Evolutionary conservation across 2,888 invertebrate genomes (phyloP).

Genomic region (Dinocampus coccinellae): DNA sequence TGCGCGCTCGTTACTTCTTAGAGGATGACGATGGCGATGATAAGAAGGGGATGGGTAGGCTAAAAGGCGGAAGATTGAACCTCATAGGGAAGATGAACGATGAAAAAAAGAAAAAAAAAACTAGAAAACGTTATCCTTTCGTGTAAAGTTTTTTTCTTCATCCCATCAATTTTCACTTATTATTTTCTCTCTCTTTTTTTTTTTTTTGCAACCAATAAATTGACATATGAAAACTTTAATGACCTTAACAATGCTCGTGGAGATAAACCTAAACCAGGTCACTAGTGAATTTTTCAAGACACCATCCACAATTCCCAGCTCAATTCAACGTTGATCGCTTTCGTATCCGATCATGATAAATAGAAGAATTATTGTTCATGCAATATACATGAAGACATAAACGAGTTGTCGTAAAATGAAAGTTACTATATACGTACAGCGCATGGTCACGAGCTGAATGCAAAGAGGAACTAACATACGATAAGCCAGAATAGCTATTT

Average conservation of each 20-base stretch:
- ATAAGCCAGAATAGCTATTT: conserved; percentile 1
- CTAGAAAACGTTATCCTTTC: neutral
- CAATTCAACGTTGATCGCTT: conserved; percentile 9
- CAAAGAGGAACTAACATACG: neutral
- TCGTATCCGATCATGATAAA: conserved; percentile 17
- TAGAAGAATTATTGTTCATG: conserved; percentile 29
- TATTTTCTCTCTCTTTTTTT: too few relatives aligned
- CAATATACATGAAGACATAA: conserved; percentile 25
- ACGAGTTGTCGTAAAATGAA: conserved; percentile 26
- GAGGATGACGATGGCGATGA: conserved; percentile 32
- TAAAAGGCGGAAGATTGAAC: conserved; percentile 7
- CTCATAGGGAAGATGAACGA: neutral
- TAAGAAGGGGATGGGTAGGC: neutral
- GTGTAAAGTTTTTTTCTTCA: neutral
- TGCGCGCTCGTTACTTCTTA: conserved; percentile 57
- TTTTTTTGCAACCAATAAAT: neutral
- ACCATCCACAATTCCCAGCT: conserved; percentile 15
- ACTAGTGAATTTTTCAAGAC: conserved; percentile 24
- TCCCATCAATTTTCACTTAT: neutral
- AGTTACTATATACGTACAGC: neutral
- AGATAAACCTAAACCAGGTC: conserved; percentile 14
- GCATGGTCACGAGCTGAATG: conserved; percentile 1
- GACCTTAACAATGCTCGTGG: conserved; percentile 13
- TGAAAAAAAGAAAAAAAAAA: neutral
- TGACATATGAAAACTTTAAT: neutral